Evolutionary conservation across 2,113 vertebrate species (phyloP), one percentile per base, ranked within the genome.

Genomic region (Tachycineta bicolor): DNA sequence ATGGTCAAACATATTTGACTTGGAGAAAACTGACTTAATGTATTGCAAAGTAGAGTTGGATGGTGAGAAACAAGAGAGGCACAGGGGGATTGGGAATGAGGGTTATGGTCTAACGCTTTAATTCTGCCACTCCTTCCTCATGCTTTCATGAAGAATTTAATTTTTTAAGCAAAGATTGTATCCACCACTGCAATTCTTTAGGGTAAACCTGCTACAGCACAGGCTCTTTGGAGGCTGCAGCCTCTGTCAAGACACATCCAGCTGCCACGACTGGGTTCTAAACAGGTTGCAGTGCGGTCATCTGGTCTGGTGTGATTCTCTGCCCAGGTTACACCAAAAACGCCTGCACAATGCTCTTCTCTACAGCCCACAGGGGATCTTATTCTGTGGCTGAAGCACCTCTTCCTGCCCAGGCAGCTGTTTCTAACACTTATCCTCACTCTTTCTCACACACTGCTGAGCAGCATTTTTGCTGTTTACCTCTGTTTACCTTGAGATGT

Each of bases 381-480:
- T 6, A 6, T 16, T 47, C 4, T 0, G 9, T 1, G 2, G 12
- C 20, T 37, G 34, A 3, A 26, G 8, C 44, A 15, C 5, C 31
- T 44, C 31, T 16, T 44, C 39, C n/a, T 9, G 19, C 39, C 46
- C 34, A 31, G n/a, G 4, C 9, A 50, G 24, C 17, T 75, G 15
- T 13, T 83, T 44, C 59, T 59, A 67, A 47, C 23, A 39, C 26
- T 53, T 12, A 24, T 14, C 14, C 31, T 55, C n/a, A 12, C 33
- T 47, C 28, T 20, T 28, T 34, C 55, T 65, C 12, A 71, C 20
- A n/a, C 5, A 7, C 25, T 18, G 18, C n/a, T 26, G 21, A 87
- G n/a, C 18, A 26, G 31, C 26, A 58, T 7, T 87, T 90, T 11
- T 84, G 37, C n/a, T 14, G 29, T 60, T 84, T 37, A 46, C 11